Evolutionary conservation across 2,113 vertebrate species (phyloP).

Genomic region (Phyllopteryx taeniolatus): DNA sequence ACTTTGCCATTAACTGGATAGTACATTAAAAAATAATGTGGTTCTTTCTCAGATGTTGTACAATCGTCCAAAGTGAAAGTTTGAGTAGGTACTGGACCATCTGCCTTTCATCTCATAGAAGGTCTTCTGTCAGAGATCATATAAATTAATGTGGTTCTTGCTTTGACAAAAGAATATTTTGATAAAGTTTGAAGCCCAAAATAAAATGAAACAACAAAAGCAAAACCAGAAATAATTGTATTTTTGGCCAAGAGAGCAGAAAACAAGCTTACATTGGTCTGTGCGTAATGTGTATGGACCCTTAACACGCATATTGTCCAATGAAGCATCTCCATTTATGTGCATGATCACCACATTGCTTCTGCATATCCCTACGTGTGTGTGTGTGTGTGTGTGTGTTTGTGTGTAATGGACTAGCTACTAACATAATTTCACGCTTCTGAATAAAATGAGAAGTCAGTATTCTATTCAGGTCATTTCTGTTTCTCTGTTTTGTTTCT

Average conservation of each 20-base stretch:
- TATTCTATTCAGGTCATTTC: slow-evolving; percentile 37
- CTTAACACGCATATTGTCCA: not conserved
- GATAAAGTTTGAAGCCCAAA: not conserved
- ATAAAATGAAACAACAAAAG: not conserved
- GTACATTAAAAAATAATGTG: too few species aligned
- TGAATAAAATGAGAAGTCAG: slow-evolving; percentile 49
- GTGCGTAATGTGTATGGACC: not conserved
- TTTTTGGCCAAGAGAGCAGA: not conserved
- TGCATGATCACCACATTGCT: slow-evolving; percentile 1
- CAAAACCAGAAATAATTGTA: not conserved
- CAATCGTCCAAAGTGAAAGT: too few species aligned
- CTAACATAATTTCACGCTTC: slow-evolving; percentile 56
- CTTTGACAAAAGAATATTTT: not conserved
- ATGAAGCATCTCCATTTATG: not conserved
- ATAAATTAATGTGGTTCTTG: not conserved
- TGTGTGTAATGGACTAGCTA: slow-evolving; percentile 46
- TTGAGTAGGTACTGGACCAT: too few species aligned
- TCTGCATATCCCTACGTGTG: not conserved
- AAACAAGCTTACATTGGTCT: not conserved
- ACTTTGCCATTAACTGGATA: not conserved
- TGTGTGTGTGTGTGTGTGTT: not conserved
- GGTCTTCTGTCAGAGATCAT: too few species aligned
- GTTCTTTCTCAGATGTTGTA: too few species aligned
- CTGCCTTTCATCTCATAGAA: too few species aligned
- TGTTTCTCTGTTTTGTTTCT: slow-evolving; percentile 26